Conservation (phyloP, 2,888 invertebrate species). For the Schizaphis graminum region DNA sequence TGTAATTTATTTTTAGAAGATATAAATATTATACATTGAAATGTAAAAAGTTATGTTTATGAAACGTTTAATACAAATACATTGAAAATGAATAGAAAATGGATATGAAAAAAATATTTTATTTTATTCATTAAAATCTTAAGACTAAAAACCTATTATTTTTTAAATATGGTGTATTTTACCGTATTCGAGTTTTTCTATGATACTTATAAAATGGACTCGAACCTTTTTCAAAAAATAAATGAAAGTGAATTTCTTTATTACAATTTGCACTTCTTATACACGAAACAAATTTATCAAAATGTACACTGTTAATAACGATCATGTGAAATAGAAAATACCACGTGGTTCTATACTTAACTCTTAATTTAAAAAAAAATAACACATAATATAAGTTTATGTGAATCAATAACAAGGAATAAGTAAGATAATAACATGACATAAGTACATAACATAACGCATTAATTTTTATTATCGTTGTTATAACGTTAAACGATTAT, state of each 20-base stretch:
- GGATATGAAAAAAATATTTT: not conserved
- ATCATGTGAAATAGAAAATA: not conserved
- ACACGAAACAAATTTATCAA: not conserved
- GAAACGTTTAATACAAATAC: not conserved
- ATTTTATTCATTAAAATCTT: not conserved
- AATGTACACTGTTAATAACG: not conserved
- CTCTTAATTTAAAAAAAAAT: not conserved
- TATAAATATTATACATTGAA: not conserved
- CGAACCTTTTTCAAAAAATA: not conserved
- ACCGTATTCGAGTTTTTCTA: not conserved
- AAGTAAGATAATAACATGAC: not conserved
- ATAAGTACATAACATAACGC: not conserved
- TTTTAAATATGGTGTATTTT: not conserved
- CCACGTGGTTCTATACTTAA: not conserved
- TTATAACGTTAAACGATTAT: not conserved
- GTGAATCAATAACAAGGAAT: not conserved
- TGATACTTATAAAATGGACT: not conserved
- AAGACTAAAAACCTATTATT: not conserved
- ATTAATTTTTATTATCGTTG: not conserved
- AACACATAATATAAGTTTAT: not conserved
- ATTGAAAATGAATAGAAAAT: not conserved
- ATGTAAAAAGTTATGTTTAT: not conserved
- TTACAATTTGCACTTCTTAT: not conserved
- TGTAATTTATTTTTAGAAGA: not conserved
- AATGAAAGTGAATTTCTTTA: not conserved